Evolutionary conservation across 2,888 invertebrate genomes (phyloP), one percentile per base, ranked within the genome.

Genomic region (Hyalella azteca): DNA sequence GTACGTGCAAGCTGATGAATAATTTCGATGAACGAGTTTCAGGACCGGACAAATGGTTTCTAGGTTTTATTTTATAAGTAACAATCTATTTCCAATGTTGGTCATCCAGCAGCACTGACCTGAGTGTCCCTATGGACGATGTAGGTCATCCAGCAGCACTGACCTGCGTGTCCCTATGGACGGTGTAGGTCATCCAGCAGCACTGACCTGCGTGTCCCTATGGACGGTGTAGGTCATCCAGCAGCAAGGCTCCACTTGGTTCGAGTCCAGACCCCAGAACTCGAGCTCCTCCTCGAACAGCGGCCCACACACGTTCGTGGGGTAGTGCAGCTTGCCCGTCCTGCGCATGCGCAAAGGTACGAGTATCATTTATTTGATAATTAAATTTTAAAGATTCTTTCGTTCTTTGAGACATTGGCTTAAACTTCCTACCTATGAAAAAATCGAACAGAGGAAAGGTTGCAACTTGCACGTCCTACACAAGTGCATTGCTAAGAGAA

Each of bases 191-290:
- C 90, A 90, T 90, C 90, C 54, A 26, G 45, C 41, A n/a, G n/a
- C 13, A 49, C 81, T 76, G 50, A 86, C 87, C 85, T 86, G 85
- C 0, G 90, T 90, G 86, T 90, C 90, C 73, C 88, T 80, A 84
- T 90, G 90, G 19, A 87, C 88, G 3, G 90, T 90, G 86, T 90
- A 90, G 13, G 90, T 90, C 90, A 90, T 90, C 90, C 90, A 90
- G 85, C 90, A 90, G 86, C 90, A 90, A 0, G 90, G 90, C 85
- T 90, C 90, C 73, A 90, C 90, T 85, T 90, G 90, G 86, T 90
- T 90, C 13, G 89, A 87, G 85, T 90, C 90, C 75, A 90, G 86
- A 2, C 90, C 89, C 89, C 89, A 89, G 85, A 89, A 90, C 85
- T 90, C 90, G 22, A 90, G 87, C 85, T 90, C 90, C 85, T 90